Percentiles rank a stretch among this genome's conserved stretches.
phyloP scores from a whole-genome alignment of 2,888 invertebrate genomes.

The Chelonus formosanus region DNA sequence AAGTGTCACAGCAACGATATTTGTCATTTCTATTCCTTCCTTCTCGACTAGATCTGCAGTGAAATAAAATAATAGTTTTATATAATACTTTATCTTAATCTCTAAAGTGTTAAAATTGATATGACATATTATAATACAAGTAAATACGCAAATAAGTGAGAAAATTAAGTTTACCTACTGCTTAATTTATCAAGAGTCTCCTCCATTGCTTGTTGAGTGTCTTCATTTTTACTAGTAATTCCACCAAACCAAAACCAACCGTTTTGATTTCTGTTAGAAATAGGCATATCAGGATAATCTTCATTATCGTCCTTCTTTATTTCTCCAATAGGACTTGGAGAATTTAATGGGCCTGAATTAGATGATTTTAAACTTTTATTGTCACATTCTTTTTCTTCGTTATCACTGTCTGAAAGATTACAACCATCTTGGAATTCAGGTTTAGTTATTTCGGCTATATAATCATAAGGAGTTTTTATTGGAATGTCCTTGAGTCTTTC shows the following conservation, averaged over 20 bases:
- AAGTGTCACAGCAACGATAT: constrained; percentile 84
- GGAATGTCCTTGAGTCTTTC: constrained; percentile 58
- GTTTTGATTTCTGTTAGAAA: constrained; percentile 73
- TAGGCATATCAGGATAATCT: constrained; percentile 71
- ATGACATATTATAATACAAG: background rate
- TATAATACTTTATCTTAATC: background rate
- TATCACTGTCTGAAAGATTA: constrained; percentile 62
- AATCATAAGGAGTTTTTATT: constrained; percentile 59
- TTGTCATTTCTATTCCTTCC: constrained; percentile 62
- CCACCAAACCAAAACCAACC: constrained; percentile 90
- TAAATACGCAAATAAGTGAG: constrained; percentile 29
- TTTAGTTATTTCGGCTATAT: constrained; percentile 61
- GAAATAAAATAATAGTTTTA: constrained; percentile 20
- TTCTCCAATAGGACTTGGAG: constrained; percentile 64
- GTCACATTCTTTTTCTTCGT: constrained; percentile 55
- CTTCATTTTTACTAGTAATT: constrained; percentile 75
- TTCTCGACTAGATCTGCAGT: constrained; percentile 57
- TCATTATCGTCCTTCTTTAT: constrained; percentile 69
- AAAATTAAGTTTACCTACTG: constrained; percentile 72
- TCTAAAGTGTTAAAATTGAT: background rate
- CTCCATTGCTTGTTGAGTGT: constrained; percentile 73
- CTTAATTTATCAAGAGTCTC: constrained; percentile 80
- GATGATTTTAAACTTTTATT: constrained; percentile 56
- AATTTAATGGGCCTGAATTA: constrained; percentile 64
- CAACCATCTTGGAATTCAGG: constrained; percentile 63